Base-by-base conservation (phyloP, 1,140 invertebrate species). In the Lepidostoma basale region DNA sequence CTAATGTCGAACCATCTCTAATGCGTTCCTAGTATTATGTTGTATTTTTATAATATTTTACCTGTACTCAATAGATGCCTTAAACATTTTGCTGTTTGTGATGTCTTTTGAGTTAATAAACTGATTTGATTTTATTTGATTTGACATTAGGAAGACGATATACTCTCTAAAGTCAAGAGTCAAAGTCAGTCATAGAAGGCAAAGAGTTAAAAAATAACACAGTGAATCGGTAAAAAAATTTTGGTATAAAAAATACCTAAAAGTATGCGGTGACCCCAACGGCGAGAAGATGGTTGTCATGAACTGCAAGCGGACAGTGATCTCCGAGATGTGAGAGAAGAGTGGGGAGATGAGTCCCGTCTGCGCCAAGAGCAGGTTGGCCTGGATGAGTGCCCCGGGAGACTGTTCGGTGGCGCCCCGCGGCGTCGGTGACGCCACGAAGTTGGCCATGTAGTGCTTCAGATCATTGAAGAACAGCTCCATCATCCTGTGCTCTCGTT, bases 201-300 rank as follows among this genome's bases (percentile, higher is more conserved):
- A n/a, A n/a, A n/a, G n/a, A n/a, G 52, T 47, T 25, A 5, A 12
- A 30, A 52, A 52, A 58, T 70, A 22, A 36, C 62, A n/a, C n/a
- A n/a, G n/a, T n/a, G n/a, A n/a, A n/a, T n/a, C n/a, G n/a, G 66
- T 47, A 44, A 62, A 56, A 44, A 36, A 33, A 73, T 75, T n/a
- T n/a, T n/a, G n/a, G n/a, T n/a, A n/a, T n/a, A n/a, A 5, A 33
- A 5, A 33, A 75, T 76, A 89, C 88, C 91, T 85, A 80, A 97
- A 96, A 69, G 85, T 89, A 68, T 94, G 93, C 9, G 95, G 94
- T 18, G 95, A 96, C 6, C 92, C 93, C 62, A 94, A 79, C 0
- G 90, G 89, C n/a, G 93, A 95, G 80, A 95, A 98, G 30, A 97
- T 90, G 45, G 93, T 94, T 2, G 94, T 93, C 16, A 98, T 83